Evolutionary conservation across 2,113 vertebrate species (phyloP).

Genomic region (Motacilla tschutschensis): DNA sequence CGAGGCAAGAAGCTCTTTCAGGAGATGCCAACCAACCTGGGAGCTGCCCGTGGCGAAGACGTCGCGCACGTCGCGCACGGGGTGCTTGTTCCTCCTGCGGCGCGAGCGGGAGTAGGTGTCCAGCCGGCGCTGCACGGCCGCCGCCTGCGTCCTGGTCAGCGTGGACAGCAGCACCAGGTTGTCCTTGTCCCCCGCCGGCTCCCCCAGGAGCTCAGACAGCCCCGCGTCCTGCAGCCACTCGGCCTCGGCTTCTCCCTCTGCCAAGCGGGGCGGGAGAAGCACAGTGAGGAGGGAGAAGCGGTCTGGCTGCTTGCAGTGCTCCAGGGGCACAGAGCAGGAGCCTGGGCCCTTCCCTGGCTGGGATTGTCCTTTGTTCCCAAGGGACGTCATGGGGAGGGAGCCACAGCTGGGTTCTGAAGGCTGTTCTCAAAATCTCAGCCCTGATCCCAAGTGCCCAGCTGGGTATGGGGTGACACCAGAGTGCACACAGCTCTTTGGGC

Average conservation of each 20-base stretch:
- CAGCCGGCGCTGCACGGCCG: constrained; percentile 81
- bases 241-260: constrained; percentile 85
- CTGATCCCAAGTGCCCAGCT: not conserved
- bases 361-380: no score
- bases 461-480: accelerated
- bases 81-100: constrained; percentile 78
- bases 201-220: constrained; percentile 79
- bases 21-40: constrained; percentile 42
- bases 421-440: not conserved
- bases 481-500: no score
- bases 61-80: constrained; percentile 81
- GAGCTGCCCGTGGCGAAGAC: constrained; percentile 69
- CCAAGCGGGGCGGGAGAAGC: not conserved
- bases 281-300: not conserved
- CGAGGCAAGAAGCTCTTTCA: accelerated
- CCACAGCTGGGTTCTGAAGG: not conserved
- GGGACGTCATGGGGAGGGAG: not conserved
- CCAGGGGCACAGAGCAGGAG: not conserved
- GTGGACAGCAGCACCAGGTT: constrained; percentile 83
- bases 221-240: constrained; percentile 88
- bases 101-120: constrained; percentile 81
- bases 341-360: accelerated
- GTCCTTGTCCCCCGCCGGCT: constrained; percentile 68
- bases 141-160: constrained; percentile 84
- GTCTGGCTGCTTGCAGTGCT: accelerated